Percentiles rank a stretch among this genome's conserved stretches.
These are phyloP conservation scores for Drosophila acutilabella DNA, from an alignment of 2,888 invertebrate genomes.

Conservation along the genomic window DNA sequence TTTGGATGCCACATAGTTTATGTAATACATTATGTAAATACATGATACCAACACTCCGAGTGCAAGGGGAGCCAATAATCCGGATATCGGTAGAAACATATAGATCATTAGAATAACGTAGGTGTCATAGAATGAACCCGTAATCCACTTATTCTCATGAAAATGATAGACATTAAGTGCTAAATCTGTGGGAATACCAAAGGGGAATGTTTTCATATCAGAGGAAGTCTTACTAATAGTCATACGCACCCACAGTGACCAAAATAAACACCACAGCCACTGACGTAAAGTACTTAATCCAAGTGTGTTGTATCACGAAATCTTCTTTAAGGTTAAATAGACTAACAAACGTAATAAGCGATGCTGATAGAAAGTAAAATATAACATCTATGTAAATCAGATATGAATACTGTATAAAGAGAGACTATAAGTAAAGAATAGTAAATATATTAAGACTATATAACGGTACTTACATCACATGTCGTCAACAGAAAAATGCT, in stretches of 20 bases:
- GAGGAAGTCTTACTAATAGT: neutral
- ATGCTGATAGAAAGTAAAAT: neutral
- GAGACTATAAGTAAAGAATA: too few relatives aligned
- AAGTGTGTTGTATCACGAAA: neutral
- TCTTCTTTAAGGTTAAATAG: constrained; percentile 34
- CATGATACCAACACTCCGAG: constrained; percentile 29
- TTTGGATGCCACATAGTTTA: neutral
- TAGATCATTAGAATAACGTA: constrained; percentile 52
- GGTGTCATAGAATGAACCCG: constrained; percentile 45
- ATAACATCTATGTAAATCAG: constrained; percentile 35
- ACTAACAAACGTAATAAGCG: constrained; percentile 12
- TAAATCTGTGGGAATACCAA: constrained; percentile 7
- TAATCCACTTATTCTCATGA: constrained; percentile 18
- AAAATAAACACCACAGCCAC: constrained; percentile 24
- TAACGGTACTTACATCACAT: constrained; percentile 37
- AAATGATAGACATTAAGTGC: constrained; percentile 30
- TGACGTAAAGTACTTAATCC: constrained; percentile 47
- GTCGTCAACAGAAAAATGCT: constrained; percentile 27
- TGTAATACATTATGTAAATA: constrained; percentile 18
- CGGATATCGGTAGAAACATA: constrained; percentile 59
- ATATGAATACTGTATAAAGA: too few relatives aligned
- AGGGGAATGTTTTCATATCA: too few relatives aligned
- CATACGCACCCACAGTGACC: constrained; percentile 38
- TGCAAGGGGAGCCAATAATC: constrained; percentile 20
- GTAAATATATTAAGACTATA: too few relatives aligned